Evolutionary conservation across 2,888 invertebrate genomes (phyloP), one percentile per base, ranked within the genome.

Genomic region (Luperina testacea): DNA sequence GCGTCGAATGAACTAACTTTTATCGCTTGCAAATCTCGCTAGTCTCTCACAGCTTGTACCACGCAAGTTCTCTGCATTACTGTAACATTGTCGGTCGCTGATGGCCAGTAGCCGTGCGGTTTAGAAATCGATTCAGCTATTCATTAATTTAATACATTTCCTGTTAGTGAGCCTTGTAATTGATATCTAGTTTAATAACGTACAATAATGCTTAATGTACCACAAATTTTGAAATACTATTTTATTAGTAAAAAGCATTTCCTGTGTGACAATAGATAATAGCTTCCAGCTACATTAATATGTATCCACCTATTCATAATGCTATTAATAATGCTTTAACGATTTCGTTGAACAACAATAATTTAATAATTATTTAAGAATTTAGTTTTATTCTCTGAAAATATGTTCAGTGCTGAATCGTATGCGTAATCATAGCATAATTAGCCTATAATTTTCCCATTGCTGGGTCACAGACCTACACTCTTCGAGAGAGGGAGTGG

Each of bases 31-130:
- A 38, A 5, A 17, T 11, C 24, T 15, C 73, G 63, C 61, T 71
- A 38, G 15, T 0, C 32, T n/a, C 24, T 70, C 83, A 8, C 78
- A 68, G 79, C 88, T 91, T 92, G 81, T 0, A 82, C 90, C 91
- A 87, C 71, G 68, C 84, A 77, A 81, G 83, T 87, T 88, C 84
- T 90, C 91, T 91, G 91, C 92, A 91, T 93, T 94, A 93, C 93
- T 90, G 92, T 93, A 91, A 92, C 90, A 91, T 89, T 91, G 92
- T 91, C 90, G 90, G 91, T 90, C 89, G 81, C 89, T 92, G 92
- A 93, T 91, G 92, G 91, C 91, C 92, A 93, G 93, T 91, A 94
- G 94, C 90, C 83, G 87, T 94, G 95, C 92, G 95, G 95, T 94
- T 95, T 94, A 94, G 94, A 94, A 94, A 95, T 91, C 94, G 94